Conservation (phyloP, 1,140 invertebrate species). For the Oncopodura yosiiana region DNA sequence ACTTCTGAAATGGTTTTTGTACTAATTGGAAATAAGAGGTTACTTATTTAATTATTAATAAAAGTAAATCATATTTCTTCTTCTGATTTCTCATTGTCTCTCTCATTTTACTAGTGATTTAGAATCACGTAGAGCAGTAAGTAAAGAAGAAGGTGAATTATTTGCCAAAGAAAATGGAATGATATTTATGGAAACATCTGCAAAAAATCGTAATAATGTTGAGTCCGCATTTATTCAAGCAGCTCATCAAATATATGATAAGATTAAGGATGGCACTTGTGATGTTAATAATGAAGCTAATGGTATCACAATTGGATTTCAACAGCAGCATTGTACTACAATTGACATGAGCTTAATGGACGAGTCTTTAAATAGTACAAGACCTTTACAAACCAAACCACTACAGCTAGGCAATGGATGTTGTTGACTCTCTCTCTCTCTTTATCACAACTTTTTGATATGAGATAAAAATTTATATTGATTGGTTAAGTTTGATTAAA, state of each 20-base stretch:
- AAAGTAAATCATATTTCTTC: neutral
- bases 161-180: slow-evolving; percentile 97
- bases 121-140: slow-evolving; percentile 92
- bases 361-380: no score
- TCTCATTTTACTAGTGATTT: slow-evolving; percentile 63
- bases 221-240: slow-evolving; percentile 99
- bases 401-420: no score
- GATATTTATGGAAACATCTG: slow-evolving; percentile 99
- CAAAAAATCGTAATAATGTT: slow-evolving; percentile 97
- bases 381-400: no score
- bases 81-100: neutral
- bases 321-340: no score
- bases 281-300: slow-evolving; percentile 99
- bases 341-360: no score
- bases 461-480: no score
- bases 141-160: slow-evolving; percentile 95
- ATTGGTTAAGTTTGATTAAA: no score
- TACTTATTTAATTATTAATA: neutral
- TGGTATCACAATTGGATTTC: slow-evolving; percentile 97
- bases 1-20: slow-evolving; percentile 99
- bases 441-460: no score
- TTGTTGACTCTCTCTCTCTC: no score
- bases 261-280: slow-evolving; percentile 98
- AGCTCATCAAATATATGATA: slow-evolving; percentile 98
- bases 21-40: slow-evolving; percentile 93